phyloP scores from a whole-genome alignment of 2,888 invertebrate species.

The Automeris io region DNA sequence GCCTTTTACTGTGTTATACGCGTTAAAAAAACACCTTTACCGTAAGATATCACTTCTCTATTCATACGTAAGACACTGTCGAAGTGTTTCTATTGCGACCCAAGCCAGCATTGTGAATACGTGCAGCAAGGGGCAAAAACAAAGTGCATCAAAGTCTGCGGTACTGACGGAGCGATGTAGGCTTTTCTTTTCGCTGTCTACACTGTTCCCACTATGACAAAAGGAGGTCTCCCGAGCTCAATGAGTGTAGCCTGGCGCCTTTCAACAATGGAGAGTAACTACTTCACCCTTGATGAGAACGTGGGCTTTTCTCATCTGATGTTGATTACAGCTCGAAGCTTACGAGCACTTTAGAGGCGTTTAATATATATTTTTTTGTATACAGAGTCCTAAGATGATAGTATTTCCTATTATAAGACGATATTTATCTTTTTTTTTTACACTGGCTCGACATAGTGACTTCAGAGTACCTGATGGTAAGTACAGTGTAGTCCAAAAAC shows the following conservation, averaged over 20 bases:
- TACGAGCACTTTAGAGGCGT: too few relatives aligned
- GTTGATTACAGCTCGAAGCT: slow-evolving; percentile 12
- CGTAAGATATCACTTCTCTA: too few relatives aligned
- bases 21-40: too few relatives aligned
- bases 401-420: too few relatives aligned
- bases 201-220: slow-evolving; percentile 41
- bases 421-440: too few relatives aligned
- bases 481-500: too few relatives aligned
- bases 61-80: not conserved
- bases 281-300: slow-evolving; percentile 47
- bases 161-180: slow-evolving; percentile 12
- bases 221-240: slow-evolving; percentile 42
- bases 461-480: too few relatives aligned
- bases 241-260: slow-evolving; percentile 42
- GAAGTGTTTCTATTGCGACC: not conserved
- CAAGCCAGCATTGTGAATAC: slow-evolving; percentile 7
- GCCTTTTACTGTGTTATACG: too few relatives aligned
- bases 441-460: too few relatives aligned
- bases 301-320: slow-evolving; percentile 21
- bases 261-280: slow-evolving; percentile 47
- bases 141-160: slow-evolving; percentile 27
- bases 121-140: slow-evolving; percentile 19
- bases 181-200: slow-evolving; percentile 34
- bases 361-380: too few relatives aligned
- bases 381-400: too few relatives aligned